Evolutionary conservation across 2,797 vertebrate genomes (phyloP).

Genomic region (Coccyzus lansbergi): DNA sequence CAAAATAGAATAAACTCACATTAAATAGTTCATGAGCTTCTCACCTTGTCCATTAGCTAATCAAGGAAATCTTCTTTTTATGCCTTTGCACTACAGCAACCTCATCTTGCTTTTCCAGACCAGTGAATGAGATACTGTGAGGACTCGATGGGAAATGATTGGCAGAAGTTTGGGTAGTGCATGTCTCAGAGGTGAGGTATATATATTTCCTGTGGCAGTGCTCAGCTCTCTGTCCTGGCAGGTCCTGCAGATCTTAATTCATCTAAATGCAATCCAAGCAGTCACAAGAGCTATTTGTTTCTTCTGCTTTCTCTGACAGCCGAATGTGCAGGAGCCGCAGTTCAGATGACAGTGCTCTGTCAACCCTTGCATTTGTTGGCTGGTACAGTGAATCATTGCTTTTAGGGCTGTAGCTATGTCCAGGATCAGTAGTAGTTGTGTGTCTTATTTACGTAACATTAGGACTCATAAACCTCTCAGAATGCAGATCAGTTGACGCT

Average conservation of each 20-base stretch:
- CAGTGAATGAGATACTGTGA: background rate
- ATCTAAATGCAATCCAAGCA: slow-evolving; percentile 5
- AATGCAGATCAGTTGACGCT: background rate
- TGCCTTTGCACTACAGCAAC: background rate
- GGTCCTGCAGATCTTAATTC: background rate
- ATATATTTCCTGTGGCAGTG: background rate
- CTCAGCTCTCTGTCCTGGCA: background rate
- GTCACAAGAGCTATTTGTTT: background rate
- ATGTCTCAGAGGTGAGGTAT: background rate
- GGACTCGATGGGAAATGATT: background rate
- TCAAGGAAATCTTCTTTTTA: background rate
- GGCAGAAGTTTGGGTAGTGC: background rate
- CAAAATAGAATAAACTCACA: background rate
- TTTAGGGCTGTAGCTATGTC: background rate
- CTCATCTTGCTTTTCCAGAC: background rate
- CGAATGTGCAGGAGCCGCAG: accelerated
- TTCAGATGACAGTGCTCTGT: background rate
- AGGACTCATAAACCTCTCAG: background rate
- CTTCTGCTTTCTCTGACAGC: background rate
- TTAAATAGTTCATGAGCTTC: background rate
- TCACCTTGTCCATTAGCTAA: background rate
- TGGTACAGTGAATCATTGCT: background rate
- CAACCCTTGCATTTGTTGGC: background rate
- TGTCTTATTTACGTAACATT: accelerated
- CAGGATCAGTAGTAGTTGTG: background rate